These are phyloP conservation scores for Ichneumoninae sp. DNA, from an alignment of 2,888 invertebrate genomes.

Conservation along the genomic window DNA sequence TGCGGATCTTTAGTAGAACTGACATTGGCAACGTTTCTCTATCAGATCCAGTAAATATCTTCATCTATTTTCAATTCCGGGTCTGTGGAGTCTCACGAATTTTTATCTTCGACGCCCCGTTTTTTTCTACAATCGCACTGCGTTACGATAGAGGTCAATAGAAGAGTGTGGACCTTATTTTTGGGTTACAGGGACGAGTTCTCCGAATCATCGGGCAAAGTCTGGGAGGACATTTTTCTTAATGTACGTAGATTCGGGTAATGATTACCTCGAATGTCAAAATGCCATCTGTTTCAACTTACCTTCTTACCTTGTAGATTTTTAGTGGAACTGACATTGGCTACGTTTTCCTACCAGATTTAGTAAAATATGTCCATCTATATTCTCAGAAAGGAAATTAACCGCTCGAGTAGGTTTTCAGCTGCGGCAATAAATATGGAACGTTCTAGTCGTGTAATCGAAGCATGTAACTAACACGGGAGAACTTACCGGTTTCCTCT, in stretches of 20 bases:
- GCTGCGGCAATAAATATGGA: constrained; percentile 55
- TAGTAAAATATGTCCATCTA: too few relatives aligned
- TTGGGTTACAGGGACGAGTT: neutral
- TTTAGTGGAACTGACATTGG: neutral
- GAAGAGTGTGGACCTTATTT: neutral
- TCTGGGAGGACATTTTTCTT: too few relatives aligned
- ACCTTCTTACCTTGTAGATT: too few relatives aligned
- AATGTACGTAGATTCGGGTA: too few relatives aligned
- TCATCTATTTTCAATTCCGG: neutral
- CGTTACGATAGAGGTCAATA: neutral
- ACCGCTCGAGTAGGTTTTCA: constrained; percentile 44
- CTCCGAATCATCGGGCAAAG: neutral
- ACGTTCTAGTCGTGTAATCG: constrained; percentile 56
- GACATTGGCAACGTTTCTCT: too few relatives aligned
- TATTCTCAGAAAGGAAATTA: neutral
- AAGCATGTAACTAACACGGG: constrained; percentile 55
- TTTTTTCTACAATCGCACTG: neutral
- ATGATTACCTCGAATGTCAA: too few relatives aligned
- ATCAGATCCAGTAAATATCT: too few relatives aligned
- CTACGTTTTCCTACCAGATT: neutral
- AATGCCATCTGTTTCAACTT: too few relatives aligned
- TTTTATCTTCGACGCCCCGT: constrained; percentile 33
- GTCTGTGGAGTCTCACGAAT: constrained; percentile 29
- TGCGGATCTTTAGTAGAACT: too few relatives aligned
- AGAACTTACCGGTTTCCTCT: constrained; percentile 60